Evolutionary conservation across 2,113 vertebrate species (phyloP).

Genomic region (Toxotes jaculatrix): DNA sequence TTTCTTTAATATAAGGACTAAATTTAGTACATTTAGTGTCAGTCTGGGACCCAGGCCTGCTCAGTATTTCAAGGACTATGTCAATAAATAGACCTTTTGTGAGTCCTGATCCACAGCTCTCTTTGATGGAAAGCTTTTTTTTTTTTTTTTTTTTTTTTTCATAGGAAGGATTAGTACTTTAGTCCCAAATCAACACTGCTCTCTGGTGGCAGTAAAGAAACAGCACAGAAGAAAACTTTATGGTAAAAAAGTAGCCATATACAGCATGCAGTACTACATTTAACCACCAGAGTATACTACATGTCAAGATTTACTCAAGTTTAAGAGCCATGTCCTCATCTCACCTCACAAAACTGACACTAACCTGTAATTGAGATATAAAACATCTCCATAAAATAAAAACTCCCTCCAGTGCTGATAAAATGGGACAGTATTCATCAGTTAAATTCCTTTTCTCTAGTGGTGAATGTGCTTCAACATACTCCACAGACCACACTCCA

Average conservation of each 20-base stretch:
- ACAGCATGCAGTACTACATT: conserved; percentile 35
- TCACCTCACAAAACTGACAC: conserved; percentile 47
- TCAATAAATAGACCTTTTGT: neutral
- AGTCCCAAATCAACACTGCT: conserved; percentile 32
- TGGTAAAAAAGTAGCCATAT: neutral
- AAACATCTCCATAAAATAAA: conserved; percentile 47
- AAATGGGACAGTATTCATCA: conserved; percentile 14
- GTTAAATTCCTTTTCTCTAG: conserved; percentile 3
- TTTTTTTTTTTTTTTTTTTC: neutral
- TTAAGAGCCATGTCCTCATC: conserved; percentile 35
- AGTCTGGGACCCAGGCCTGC: conserved; percentile 7
- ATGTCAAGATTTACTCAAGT: conserved; percentile 51
- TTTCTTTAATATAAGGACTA: neutral
- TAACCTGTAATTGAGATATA: conserved; percentile 47
- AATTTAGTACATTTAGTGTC: neutral
- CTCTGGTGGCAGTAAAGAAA: conserved; percentile 52
- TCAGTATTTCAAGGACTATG: neutral
- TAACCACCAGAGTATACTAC: conserved; percentile 63
- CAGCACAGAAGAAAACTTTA: neutral
- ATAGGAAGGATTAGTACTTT: neutral
- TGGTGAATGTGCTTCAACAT: neutral
- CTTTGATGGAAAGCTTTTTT: conserved; percentile 9
- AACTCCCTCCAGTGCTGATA: conserved; percentile 36
- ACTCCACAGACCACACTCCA: neutral
- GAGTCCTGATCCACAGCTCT: conserved; percentile 9